A percentile compares a stretch with the other conserved stretches of the same genome.
Evolutionary conservation across 2,113 vertebrate genomes (phyloP).

Genomic region (Merops nubicus): DNA sequence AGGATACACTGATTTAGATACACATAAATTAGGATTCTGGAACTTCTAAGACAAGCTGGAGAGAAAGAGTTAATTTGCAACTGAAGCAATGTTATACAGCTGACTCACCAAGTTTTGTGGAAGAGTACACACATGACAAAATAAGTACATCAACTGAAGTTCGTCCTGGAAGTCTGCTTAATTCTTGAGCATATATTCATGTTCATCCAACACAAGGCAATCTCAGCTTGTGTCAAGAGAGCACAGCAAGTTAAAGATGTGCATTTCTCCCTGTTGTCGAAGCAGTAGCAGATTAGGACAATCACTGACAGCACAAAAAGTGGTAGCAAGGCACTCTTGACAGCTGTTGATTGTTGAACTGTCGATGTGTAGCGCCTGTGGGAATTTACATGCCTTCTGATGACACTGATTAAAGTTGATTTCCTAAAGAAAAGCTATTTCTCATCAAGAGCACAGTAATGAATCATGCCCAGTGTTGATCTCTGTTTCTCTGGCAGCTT

Average conservation of each 20-base stretch:
- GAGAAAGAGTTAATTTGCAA: background rate
- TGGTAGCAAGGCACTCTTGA: background rate
- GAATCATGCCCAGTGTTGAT: constrained; percentile 11
- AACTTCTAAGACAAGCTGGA: background rate
- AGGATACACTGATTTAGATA: background rate
- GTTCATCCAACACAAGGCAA: background rate
- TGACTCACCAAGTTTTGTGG: background rate
- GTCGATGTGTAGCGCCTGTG: background rate
- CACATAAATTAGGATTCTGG: background rate
- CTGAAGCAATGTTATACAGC: background rate
- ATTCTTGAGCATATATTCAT: background rate
- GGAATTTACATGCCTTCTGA: constrained; percentile 12
- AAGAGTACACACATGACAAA: background rate
- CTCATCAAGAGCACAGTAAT: background rate
- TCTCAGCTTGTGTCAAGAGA: background rate
- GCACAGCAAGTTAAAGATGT: background rate
- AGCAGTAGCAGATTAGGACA: background rate
- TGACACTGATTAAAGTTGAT: constrained; percentile 48
- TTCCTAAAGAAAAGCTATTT: constrained; percentile 51
- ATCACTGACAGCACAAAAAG: background rate
- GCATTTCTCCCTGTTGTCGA: background rate
- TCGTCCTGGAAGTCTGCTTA: background rate
- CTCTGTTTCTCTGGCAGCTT: constrained; percentile 31
- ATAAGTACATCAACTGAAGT: background rate
- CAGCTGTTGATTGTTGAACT: constrained; percentile 5